A percentile compares a stretch with the other conserved stretches of the same genome.
These are phyloP conservation scores for Archaeoteleia sp. DNA, from an alignment of 2,888 invertebrate species.

Conservation along the genomic window DNA sequence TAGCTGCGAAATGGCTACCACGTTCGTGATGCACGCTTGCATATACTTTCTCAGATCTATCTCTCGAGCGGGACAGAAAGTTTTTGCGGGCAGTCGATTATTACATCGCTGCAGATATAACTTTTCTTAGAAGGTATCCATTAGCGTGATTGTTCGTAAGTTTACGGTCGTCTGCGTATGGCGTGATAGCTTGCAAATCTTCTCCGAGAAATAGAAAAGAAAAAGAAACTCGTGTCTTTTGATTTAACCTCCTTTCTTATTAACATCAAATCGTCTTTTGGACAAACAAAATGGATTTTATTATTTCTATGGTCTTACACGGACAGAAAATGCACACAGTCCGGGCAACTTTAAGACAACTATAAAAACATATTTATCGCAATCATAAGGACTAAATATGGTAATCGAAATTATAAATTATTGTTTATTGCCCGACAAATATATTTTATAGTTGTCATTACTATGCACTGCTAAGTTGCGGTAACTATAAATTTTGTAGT, in stretches of 20 bases:
- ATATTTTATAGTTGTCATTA: too few species aligned
- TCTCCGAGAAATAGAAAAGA: slow-evolving; percentile 18
- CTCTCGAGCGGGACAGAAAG: neutral
- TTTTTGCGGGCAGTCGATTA: slow-evolving; percentile 59
- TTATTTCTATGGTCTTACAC: too few species aligned
- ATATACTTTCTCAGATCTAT: slow-evolving; percentile 7
- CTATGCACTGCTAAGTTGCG: too few species aligned
- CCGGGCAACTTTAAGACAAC: too few species aligned
- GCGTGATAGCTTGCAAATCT: slow-evolving; percentile 45
- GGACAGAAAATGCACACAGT: too few species aligned
- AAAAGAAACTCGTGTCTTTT: slow-evolving; percentile 6
- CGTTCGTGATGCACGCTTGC: slow-evolving; percentile 12
- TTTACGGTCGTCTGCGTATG: slow-evolving; percentile 38
- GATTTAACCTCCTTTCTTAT: slow-evolving; percentile 20
- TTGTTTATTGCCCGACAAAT: too few species aligned
- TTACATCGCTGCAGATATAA: slow-evolving; percentile 63
- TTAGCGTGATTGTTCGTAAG: slow-evolving; percentile 66
- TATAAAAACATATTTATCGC: too few species aligned
- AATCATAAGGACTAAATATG: too few species aligned
- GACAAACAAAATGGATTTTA: too few species aligned
- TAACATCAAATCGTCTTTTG: slow-evolving; percentile 15
- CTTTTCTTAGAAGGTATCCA: slow-evolving; percentile 68
- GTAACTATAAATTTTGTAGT: too few species aligned
- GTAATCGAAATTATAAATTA: too few species aligned
- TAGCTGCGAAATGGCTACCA: slow-evolving; percentile 12